Percentiles rank a stretch among this genome's conserved stretches.
phyloP scores from a whole-genome alignment of 1,140 invertebrate genomes.

The Sminthurinus signatus region DNA sequence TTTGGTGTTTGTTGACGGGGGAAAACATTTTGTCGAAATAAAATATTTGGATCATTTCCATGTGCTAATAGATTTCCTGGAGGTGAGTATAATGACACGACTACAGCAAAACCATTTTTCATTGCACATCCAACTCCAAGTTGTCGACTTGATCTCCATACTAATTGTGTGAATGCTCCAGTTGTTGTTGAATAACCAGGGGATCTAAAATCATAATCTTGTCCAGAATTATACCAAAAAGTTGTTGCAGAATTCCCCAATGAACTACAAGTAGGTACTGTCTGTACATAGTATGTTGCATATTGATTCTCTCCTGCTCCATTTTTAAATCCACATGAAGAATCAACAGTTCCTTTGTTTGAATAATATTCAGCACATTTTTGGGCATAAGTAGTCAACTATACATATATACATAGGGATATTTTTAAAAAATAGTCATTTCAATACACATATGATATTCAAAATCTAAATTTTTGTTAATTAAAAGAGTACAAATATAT shows the following conservation, averaged over 20 bases:
- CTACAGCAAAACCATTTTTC: constrained; percentile 64
- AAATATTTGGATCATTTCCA: constrained; percentile 51
- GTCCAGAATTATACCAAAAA: constrained; percentile 18
- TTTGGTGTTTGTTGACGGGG: no score
- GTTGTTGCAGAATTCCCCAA: constrained; percentile 6
- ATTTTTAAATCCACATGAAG: constrained; percentile 15
- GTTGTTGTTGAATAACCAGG: background rate
- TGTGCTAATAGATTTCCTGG: constrained; percentile 74
- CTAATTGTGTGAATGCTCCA: constrained; percentile 65
- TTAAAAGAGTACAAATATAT: background rate
- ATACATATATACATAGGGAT: background rate
- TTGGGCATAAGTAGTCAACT: constrained; percentile 22
- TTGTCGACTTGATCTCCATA: constrained; percentile 70
- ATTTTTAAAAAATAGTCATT: background rate
- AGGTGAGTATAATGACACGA: constrained; percentile 79
- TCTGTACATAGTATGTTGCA: background rate
- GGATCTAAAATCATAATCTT: constrained; percentile 13
- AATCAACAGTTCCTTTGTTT: constrained; percentile 14
- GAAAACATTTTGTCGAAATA: constrained; percentile 4
- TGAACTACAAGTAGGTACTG: background rate
- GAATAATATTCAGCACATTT: constrained; percentile 32
- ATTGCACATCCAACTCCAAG: constrained; percentile 69
- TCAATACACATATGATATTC: background rate
- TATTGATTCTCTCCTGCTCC: constrained; percentile 25
- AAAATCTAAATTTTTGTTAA: background rate